Evolutionary conservation across 1,140 invertebrate species (phyloP), one percentile per base, ranked within the genome.

Genomic region (Diachasmimorpha longicaudata): DNA sequence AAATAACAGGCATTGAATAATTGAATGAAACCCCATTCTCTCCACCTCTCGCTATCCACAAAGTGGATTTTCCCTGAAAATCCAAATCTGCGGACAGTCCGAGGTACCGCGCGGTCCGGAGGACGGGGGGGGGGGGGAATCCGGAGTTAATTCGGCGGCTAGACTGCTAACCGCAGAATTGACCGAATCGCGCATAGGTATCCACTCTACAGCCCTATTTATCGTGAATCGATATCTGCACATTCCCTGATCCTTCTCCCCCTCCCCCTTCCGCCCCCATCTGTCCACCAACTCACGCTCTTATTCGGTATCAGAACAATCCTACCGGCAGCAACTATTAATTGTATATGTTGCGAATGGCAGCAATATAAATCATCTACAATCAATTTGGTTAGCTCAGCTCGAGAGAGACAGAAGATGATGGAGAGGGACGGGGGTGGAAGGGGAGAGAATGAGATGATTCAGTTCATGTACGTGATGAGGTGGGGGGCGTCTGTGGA

Each of bases 321-420:
- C 78, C 79, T 77, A 52, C 46, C 79, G 77, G 63, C 77, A 82
- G 81, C 82, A 81, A 79, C 80, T 82, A 86, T 86, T 86, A 86
- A 87, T 86, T 86, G 81, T 83, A 85, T 84, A 86, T 85, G 81
- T 86, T 87, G 85, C 82, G 78, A 52, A 78, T 86, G 82, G 82
- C 82, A 82, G 79, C 46, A 80, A 75, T 84, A 84, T 86, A 85
- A 87, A 85, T 87, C 83, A 85, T 79, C 37, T 81, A 83, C 82
- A 82, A 86, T 85, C 83, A 85, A 86, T 85, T 86, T 85, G 79
- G 77, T 78, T 76, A 68, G 74, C 78, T 80, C 77, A 77, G 44
- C 81, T 79, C 69, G 70, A 69, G 74, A 39, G 71, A 21, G 66
- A 70, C 76, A 42, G 78, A 74, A 78, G 79, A 16, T 79, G 80